A percentile compares a stretch with the other conserved stretches of the same genome.
These are phyloP conservation scores for Pseudotriccus pelzelni DNA, from an alignment of 2,797 vertebrate species.

Conservation along the genomic window DNA sequence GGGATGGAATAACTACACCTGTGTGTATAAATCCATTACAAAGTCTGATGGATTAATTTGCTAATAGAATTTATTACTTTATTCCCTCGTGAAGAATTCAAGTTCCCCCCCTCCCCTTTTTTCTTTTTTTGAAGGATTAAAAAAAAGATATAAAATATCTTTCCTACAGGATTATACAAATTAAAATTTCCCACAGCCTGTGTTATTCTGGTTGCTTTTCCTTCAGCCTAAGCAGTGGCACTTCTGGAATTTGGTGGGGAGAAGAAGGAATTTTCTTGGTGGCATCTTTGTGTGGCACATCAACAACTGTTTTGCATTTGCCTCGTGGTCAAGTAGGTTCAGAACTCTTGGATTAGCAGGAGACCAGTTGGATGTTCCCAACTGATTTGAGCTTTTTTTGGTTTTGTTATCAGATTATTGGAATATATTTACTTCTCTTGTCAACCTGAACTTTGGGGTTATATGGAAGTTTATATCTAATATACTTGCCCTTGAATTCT, in stretches of 20 bases:
- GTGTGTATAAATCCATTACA: not conserved
- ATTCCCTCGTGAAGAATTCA: not conserved
- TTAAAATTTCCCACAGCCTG: rapidly evolving
- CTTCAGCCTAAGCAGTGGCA: not conserved
- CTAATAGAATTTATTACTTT: not conserved
- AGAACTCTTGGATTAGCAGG: not conserved
- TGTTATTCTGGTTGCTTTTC: not conserved
- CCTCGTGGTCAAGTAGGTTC: not conserved
- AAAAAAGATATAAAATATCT: not conserved
- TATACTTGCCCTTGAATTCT: not conserved
- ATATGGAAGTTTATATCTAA: not conserved
- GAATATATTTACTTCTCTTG: not conserved
- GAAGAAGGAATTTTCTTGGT: not conserved
- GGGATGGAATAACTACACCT: not conserved
- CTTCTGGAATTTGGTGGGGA: not conserved
- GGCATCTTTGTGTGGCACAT: not conserved
- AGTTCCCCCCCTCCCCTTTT: rapidly evolving
- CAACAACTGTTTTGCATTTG: not conserved
- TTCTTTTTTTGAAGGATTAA: rapidly evolving
- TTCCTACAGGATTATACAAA: not conserved
- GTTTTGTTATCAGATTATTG: not conserved
- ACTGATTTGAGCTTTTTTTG: not conserved
- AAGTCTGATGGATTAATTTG: not conserved
- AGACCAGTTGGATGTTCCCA: not conserved
- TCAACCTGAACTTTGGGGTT: not conserved